phyloP scores from a whole-genome alignment of 2,888 invertebrate genomes.

The Pristionchus japonicus region DNA sequence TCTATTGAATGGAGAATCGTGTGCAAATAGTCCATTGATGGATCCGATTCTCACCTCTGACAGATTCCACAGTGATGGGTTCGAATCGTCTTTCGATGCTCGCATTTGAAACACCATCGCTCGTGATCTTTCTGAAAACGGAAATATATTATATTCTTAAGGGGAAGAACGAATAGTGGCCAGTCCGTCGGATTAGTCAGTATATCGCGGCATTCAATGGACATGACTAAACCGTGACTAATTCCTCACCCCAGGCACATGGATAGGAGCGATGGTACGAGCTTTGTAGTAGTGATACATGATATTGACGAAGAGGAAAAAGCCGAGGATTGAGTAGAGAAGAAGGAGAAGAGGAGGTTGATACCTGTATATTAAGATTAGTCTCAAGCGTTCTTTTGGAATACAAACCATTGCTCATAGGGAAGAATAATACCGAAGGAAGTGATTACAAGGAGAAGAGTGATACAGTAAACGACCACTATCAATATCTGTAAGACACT shows the following conservation, averaged over 20 bases:
- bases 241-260: constrained; percentile 56
- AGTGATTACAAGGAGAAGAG: constrained; percentile 56
- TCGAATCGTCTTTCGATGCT: constrained; percentile 58
- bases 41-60: constrained; percentile 49
- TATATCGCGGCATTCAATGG: background rate
- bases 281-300: constrained; percentile 64
- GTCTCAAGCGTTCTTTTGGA: too few species aligned
- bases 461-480: constrained; percentile 59
- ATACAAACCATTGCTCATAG: constrained; percentile 60
- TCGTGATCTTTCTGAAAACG: constrained; percentile 60
- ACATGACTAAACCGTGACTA: background rate
- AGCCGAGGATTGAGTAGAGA: constrained; percentile 50
- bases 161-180: background rate
- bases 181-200: constrained; percentile 24
- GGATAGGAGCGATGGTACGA: constrained; percentile 56
- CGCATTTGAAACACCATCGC: constrained; percentile 57
- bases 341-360: constrained; percentile 54
- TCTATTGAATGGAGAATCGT: background rate
- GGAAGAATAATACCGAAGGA: constrained; percentile 63
- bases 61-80: constrained; percentile 64
- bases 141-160: background rate
- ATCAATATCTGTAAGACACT: constrained; percentile 56
- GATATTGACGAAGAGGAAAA: constrained; percentile 59
- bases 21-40: constrained; percentile 9
- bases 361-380: constrained; percentile 53